Evolutionary conservation across 2,888 invertebrate genomes (phyloP), one percentile per base, ranked within the genome.

Genomic region (Polia nebulosa): DNA sequence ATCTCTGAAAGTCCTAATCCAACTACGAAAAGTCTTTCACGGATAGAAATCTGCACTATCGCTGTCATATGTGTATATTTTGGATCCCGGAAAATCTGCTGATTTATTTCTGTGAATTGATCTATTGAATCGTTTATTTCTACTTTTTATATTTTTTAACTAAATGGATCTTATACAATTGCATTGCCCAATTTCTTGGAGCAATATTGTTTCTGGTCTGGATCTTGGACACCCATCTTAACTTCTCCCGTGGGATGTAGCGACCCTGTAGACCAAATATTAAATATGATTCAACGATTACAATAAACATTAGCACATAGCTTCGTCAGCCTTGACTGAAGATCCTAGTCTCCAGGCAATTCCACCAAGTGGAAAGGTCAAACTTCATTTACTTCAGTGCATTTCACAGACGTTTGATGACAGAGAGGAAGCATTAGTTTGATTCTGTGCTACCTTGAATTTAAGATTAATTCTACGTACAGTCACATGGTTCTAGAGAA

Each of bases 341-440:
- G 87, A 89, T 89, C 80, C 81, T 87, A 87, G 90, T 92, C 88
- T 89, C 90, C 86, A 87, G 79, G 88, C 91, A 88, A 91, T 94
- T 93, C 89, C 64, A 82, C 70, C 87, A 92, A 92, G 87, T 89
- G 89, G 86, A 80, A 90, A 94, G 94, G 94, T 92, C 93, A 91
- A 81, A 72, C 84, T 87, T 88, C 85, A 91, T 92, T 88, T 83
- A 80, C 84, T 87, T 74, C 75, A 80, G 79, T 75, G 78, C 78
- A 70, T 78, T 83, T 76, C 77, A 64, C 49, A 56, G 27, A 7
- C 51, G 60, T 66, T 76, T 72, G 65, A 76, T 76, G 69, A 34
- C 67, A 62, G 39, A 53, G 55, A 77, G 82, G 85, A 78, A 78
- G 59, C 63, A 76, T 59, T 80, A 59, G 41, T 66, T 58, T 34